phyloP scores from a whole-genome alignment of 2,113 vertebrate species.

The Nesogale talazaci region DNA sequence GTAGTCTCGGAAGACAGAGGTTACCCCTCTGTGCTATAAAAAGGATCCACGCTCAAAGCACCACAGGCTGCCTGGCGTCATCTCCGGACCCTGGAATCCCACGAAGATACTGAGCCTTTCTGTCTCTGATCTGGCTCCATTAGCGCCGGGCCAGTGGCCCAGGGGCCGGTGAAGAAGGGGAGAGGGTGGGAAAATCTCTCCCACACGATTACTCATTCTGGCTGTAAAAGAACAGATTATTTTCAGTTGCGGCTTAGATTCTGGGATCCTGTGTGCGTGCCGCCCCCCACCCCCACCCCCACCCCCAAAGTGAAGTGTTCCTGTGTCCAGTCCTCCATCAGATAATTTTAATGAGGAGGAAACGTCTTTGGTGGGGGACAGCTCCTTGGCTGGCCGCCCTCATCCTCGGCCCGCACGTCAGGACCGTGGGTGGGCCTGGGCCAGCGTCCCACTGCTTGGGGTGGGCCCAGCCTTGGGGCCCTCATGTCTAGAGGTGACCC shows the following conservation, averaged over 20 bases:
- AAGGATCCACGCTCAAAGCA: background rate
- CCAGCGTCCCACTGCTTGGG: too few species aligned
- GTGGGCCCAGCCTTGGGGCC: rapidly evolving
- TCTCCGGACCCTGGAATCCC: too few species aligned
- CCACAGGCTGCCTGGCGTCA: too few species aligned
- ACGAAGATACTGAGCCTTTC: too few species aligned
- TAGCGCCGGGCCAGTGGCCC: too few species aligned
- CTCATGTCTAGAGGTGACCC: background rate
- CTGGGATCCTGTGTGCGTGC: background rate
- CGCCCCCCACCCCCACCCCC: too few species aligned
- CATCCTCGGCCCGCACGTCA: background rate
- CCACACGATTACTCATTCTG: background rate
- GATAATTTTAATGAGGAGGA: background rate
- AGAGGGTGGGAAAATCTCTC: background rate
- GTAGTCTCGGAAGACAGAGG: background rate
- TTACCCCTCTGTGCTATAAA: background rate
- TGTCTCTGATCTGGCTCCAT: background rate
- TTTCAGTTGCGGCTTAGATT: background rate
- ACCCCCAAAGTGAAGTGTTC: background rate
- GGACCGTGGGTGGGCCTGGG: too few species aligned
- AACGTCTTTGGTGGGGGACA: background rate
- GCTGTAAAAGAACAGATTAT: background rate
- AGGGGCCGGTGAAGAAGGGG: background rate
- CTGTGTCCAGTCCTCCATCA: background rate
- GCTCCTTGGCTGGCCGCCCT: background rate